Evolutionary conservation across 1,140 invertebrate species (phyloP).

Genomic region (Cydia splendana): DNA sequence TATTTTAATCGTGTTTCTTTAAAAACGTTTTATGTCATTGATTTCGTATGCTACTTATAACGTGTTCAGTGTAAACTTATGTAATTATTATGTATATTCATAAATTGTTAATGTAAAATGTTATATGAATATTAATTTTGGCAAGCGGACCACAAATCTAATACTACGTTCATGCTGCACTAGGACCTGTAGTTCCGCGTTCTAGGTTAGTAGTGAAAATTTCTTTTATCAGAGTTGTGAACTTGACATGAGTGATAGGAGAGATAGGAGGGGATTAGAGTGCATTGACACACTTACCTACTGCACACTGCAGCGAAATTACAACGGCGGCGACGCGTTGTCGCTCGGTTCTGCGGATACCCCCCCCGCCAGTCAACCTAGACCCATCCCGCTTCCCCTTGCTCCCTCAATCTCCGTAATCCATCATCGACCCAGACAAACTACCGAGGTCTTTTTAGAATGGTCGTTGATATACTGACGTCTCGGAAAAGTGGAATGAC

Average conservation of each 20-base stretch:
- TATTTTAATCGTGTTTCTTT: neutral
- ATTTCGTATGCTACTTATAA: neutral
- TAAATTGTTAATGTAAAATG: neutral
- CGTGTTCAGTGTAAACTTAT: neutral
- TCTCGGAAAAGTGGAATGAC: constrained; percentile 77
- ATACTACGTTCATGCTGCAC: neutral
- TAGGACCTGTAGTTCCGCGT: neutral
- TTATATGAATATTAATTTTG: neutral
- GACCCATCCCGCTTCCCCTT: constrained; percentile 46
- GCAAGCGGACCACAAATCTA: neutral
- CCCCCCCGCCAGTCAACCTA: constrained; percentile 50
- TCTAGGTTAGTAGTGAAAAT: constrained; percentile 9
- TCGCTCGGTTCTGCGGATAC: constrained; percentile 59
- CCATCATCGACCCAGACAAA: constrained; percentile 39
- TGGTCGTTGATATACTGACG: constrained; percentile 62
- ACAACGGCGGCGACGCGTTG: constrained; percentile 56
- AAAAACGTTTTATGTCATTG: neutral
- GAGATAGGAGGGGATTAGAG: constrained; percentile 63
- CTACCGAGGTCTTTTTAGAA: constrained; percentile 49
- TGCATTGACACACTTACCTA: constrained; percentile 77
- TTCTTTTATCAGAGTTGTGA: constrained; percentile 38
- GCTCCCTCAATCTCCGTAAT: constrained; percentile 36
- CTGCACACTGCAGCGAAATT: constrained; percentile 71
- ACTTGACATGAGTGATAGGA: constrained; percentile 70
- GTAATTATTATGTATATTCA: neutral